phyloP scores from a whole-genome alignment of 2,888 invertebrate species.

The Patella ulyssiponensis region DNA sequence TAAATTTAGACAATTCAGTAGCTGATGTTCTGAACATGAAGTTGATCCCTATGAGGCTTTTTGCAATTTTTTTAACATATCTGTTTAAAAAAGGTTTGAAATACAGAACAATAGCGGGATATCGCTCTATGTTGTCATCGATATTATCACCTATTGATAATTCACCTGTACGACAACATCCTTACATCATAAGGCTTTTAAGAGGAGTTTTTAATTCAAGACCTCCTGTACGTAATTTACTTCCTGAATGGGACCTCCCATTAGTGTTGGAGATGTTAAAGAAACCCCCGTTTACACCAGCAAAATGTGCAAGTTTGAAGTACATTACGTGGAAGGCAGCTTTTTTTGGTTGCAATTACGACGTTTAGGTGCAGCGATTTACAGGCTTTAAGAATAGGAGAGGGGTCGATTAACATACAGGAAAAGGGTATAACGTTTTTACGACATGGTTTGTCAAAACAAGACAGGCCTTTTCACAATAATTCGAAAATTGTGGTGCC shows the following conservation, averaged over 20 bases:
- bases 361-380: not conserved
- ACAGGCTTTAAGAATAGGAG: not conserved
- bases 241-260: not conserved
- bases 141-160: not conserved
- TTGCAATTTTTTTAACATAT: not conserved
- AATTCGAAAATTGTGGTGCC: not conserved
- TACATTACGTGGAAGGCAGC: not conserved
- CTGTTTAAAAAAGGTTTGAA: not conserved
- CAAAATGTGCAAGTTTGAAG: not conserved
- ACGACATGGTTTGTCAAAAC: not conserved
- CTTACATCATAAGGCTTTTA: not conserved
- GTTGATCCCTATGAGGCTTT: slow-evolving; percentile 30
- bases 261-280: not conserved
- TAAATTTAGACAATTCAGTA: slow-evolving; percentile 32
- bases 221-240: not conserved
- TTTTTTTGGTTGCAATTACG: not conserved
- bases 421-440: not conserved
- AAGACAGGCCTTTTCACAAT: not conserved
- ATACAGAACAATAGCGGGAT: not conserved
- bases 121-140: not conserved
- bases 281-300: not conserved
- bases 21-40: slow-evolving; percentile 38
- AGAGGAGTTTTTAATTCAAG: not conserved
- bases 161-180: not conserved
- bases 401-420: not conserved